Evolutionary conservation across 2,113 vertebrate genomes (phyloP).

Genomic region (Bothrops jararaca): DNA sequence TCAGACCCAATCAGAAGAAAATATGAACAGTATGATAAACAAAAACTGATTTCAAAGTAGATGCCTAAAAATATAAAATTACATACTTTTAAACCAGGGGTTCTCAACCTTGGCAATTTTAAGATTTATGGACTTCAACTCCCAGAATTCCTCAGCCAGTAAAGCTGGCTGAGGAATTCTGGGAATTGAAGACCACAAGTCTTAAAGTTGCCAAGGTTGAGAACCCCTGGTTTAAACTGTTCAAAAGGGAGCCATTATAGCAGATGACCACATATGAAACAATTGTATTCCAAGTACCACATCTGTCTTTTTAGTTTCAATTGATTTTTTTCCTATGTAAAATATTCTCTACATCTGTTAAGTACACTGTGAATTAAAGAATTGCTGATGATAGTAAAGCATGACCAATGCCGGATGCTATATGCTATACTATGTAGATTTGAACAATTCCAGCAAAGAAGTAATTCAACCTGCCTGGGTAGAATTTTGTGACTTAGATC

Average conservation of each 20-base stretch:
- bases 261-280: background rate
- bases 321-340: too few species aligned
- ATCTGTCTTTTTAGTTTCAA: background rate
- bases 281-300: background rate
- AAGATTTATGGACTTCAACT: too few species aligned
- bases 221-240: too few species aligned
- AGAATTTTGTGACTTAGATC: rapidly evolving
- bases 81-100: background rate
- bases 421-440: background rate
- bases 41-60: background rate
- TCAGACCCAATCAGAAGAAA: background rate
- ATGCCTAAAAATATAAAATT: background rate
- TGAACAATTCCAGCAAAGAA: background rate
- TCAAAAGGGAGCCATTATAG: background rate
- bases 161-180: too few species aligned
- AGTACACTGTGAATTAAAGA: background rate
- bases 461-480: rapidly evolving
- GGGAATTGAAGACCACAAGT: too few species aligned
- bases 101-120: too few species aligned
- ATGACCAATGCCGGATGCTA: background rate
- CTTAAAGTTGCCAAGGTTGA: too few species aligned
- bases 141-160: too few species aligned
- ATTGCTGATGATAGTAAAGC: rapidly evolving
- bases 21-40: background rate
- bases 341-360: background rate